phyloP scores from a whole-genome alignment of 2,113 vertebrate species.

The Epinephelus fuscoguttatus region DNA sequence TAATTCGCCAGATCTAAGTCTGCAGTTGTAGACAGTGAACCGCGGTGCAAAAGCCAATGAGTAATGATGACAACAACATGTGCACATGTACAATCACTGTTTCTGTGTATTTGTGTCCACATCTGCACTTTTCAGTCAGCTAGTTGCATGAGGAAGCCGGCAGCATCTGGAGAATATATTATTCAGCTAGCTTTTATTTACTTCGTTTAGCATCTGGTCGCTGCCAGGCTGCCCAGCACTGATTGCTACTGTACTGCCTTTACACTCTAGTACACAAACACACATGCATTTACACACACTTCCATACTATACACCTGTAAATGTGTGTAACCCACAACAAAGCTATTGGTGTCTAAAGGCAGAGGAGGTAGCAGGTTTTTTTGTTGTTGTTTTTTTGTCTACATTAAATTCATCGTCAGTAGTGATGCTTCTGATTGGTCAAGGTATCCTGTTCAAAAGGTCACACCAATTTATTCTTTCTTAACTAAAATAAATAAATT shows the following conservation, averaged over 20 bases:
- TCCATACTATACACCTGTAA: not conserved
- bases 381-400: no score
- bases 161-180: slow-evolving; percentile 67
- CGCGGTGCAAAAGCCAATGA: not conserved
- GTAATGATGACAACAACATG: not conserved
- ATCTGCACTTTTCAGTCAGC: not conserved
- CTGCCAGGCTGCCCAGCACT: not conserved
- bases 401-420: no score
- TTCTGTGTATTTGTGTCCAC: slow-evolving; percentile 1
- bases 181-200: slow-evolving; percentile 77
- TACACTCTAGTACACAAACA: not conserved
- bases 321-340: not conserved
- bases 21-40: slow-evolving; percentile 1
- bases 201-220: slow-evolving; percentile 70
- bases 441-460: no score
- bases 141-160: slow-evolving; percentile 53
- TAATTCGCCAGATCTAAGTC: not conserved
- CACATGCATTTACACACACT: slow-evolving; percentile 34
- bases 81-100: not conserved
- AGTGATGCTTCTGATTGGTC: no score
- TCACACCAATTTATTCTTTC: no score
- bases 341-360: not conserved
- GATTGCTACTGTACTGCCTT: slow-evolving; percentile 17
- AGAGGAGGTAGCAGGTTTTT: not conserved
- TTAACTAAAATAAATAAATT: no score